Conservation (phyloP, 2,888 invertebrate genomes). For the Pegoplata infirma region DNA sequence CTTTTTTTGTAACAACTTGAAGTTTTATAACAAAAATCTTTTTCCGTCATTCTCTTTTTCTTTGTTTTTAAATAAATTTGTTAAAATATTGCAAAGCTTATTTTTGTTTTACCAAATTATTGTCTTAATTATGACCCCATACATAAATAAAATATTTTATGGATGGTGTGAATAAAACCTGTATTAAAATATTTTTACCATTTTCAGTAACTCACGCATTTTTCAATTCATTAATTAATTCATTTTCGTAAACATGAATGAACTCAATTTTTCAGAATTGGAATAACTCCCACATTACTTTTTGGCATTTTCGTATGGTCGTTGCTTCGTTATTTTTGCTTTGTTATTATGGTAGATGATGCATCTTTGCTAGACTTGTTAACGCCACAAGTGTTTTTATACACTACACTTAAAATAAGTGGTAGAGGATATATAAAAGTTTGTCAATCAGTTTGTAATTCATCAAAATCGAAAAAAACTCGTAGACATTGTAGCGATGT, state of each 20-base stretch:
- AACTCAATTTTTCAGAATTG: slow-evolving; percentile 27
- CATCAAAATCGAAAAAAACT: too few species aligned
- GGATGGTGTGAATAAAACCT: slow-evolving; percentile 3
- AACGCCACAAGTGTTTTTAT: slow-evolving; percentile 18
- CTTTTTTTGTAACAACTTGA: not conserved
- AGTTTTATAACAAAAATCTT: not conserved
- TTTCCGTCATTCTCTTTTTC: not conserved
- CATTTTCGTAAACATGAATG: slow-evolving; percentile 29
- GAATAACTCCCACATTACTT: slow-evolving; percentile 40
- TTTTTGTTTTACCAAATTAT: slow-evolving; percentile 1
- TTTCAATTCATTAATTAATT: slow-evolving; percentile 22
- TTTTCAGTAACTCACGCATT: slow-evolving; percentile 37
- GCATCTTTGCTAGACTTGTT: slow-evolving; percentile 26
- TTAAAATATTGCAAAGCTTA: too few species aligned
- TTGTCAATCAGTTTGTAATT: too few species aligned
- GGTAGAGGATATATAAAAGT: too few species aligned
- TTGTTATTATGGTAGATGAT: not conserved
- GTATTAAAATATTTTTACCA: slow-evolving; percentile 38
- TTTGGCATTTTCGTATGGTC: not conserved
- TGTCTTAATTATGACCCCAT: slow-evolving; percentile 18
- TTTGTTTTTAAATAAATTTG: not conserved
- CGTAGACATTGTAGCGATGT: too few species aligned
- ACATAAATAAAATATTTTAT: slow-evolving; percentile 5
- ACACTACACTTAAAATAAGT: too few species aligned
- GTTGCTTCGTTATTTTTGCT: not conserved